Evolutionary conservation across 1,140 invertebrate species (phyloP).

Genomic region (Propsilocerus akamusi): DNA sequence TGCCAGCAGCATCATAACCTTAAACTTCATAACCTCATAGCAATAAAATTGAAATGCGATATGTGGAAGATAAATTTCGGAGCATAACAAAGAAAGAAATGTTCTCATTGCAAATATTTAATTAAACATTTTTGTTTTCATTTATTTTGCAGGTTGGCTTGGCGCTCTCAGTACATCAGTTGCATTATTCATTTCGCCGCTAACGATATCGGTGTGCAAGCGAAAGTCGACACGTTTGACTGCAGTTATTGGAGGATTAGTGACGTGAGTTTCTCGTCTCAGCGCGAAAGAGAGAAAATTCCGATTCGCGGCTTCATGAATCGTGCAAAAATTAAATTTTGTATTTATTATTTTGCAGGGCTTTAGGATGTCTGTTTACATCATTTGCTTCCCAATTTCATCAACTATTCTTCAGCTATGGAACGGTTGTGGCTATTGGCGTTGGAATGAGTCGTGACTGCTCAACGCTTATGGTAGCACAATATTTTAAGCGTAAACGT

Average conservation of each 20-base stretch:
- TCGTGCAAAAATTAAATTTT: too few relatives aligned
- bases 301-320: neutral
- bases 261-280: constrained; percentile 26
- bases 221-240: constrained; percentile 73
- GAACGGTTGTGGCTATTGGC: constrained; percentile 56
- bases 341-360: constrained; percentile 13
- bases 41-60: constrained; percentile 2
- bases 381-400: constrained; percentile 77
- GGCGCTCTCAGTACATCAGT: constrained; percentile 66
- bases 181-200: constrained; percentile 59
- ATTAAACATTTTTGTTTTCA: neutral
- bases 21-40: neutral
- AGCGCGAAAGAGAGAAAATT: neutral
- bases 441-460: constrained; percentile 68
- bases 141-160: constrained; percentile 51
- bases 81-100: neutral
- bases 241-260: constrained; percentile 68
- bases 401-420: constrained; percentile 76
- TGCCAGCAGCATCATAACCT: too few relatives aligned
- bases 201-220: constrained; percentile 69
- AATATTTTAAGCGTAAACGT: constrained; percentile 70
- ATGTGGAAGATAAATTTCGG: neutral
- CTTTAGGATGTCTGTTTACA: constrained; percentile 71
- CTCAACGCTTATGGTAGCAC: constrained; percentile 75
- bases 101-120: neutral